These are phyloP conservation scores for Chironomus striatipennis DNA, from an alignment of 1,140 invertebrate species.

Conservation along the genomic window DNA sequence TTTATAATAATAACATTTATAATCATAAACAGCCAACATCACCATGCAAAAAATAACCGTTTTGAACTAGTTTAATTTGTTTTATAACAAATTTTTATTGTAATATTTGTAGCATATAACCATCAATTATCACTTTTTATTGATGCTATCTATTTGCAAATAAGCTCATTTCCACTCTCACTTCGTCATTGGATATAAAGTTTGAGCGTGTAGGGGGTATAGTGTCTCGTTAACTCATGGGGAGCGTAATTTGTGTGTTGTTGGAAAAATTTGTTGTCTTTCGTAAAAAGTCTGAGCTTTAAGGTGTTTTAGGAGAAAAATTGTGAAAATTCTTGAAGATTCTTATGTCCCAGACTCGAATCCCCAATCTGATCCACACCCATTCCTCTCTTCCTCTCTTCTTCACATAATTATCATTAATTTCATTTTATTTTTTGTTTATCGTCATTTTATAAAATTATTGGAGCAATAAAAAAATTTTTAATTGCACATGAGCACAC, in stretches of 20 bases:
- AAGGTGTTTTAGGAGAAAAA: too few relatives aligned
- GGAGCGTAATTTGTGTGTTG: too few relatives aligned
- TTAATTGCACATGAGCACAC: not conserved
- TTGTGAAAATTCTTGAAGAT: too few relatives aligned
- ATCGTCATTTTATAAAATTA: not conserved
- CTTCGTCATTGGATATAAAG: too few relatives aligned
- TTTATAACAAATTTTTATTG: constrained; percentile 24
- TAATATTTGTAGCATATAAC: constrained; percentile 1
- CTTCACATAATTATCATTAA: too few relatives aligned
- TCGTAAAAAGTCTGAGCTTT: not conserved
- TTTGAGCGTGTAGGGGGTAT: too few relatives aligned
- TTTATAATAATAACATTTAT: not conserved
- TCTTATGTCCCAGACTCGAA: too few relatives aligned
- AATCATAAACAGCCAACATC: not conserved
- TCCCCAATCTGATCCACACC: too few relatives aligned
- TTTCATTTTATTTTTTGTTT: constrained; percentile 6
- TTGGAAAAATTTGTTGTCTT: not conserved
- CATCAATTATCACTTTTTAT: constrained; percentile 20
- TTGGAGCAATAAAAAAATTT: not conserved
- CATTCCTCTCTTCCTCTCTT: too few relatives aligned
- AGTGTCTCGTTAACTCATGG: too few relatives aligned
- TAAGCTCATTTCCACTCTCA: not conserved
- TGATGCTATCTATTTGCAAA: not conserved
- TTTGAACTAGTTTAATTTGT: constrained; percentile 18
- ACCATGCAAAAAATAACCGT: not conserved